Conservation (phyloP, 2,888 invertebrate genomes). For the Dyspetes luteomarginatus region DNA sequence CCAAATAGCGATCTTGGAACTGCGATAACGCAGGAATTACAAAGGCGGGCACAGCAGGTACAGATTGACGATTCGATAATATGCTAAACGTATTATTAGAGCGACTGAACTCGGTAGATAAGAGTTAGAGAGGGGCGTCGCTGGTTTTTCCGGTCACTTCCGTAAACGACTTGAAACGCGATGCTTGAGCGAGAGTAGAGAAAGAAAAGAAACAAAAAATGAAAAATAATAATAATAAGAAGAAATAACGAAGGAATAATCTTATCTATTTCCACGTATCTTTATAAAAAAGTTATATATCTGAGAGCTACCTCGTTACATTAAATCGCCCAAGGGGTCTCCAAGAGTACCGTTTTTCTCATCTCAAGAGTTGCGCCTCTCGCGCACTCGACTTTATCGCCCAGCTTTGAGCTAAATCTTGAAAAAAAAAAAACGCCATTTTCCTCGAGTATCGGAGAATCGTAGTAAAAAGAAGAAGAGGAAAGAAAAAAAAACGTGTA, state of each 20-base stretch:
- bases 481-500: neutral
- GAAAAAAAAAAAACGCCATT: neutral
- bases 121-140: too few relatives aligned
- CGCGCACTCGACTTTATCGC: slow-evolving; percentile 24
- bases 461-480: too few relatives aligned
- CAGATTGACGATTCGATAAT: neutral
- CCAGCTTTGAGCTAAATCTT: slow-evolving; percentile 21
- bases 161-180: too few relatives aligned
- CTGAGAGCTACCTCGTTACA: slow-evolving; percentile 1
- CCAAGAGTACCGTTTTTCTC: slow-evolving; percentile 33
- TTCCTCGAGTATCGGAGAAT: neutral
- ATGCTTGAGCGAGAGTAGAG: too few relatives aligned
- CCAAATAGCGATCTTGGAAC: slow-evolving; percentile 86
- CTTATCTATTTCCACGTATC: slow-evolving; percentile 7
- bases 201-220: too few relatives aligned
- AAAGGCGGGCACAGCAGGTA: slow-evolving; percentile 88
- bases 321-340: neutral
- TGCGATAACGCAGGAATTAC: slow-evolving; percentile 89
- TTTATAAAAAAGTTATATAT: slow-evolving; percentile 48
- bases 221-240: too few relatives aligned
- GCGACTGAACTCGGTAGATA: too few relatives aligned
- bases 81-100: too few relatives aligned
- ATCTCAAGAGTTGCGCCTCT: slow-evolving; percentile 36
- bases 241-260: slow-evolving; percentile 11
- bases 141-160: too few relatives aligned